Evolutionary conservation across 2,113 vertebrate genomes (phyloP), one percentile per base, ranked within the genome.

Genomic region (Caracal caracal): DNA sequence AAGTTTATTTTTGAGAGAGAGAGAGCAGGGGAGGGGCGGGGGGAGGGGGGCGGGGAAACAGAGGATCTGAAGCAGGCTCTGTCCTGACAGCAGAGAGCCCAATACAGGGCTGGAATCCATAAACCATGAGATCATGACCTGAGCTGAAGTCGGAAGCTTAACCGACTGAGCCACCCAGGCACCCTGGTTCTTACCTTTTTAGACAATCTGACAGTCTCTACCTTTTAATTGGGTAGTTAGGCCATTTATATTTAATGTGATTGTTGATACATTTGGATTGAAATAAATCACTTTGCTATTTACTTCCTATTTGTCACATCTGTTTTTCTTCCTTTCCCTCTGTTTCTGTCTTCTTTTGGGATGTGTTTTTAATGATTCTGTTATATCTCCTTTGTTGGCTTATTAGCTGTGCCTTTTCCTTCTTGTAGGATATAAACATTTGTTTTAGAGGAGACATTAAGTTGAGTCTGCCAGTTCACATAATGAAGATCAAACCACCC

Each of bases 401-500:
- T 70, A 90, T 5, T 65, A 76, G 0, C 65, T 81, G 12, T 49
- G 40, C 28, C 28, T 80, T 63, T 82, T 30, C 93, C 93, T 95
- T 88, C 24, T 93, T 97, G 70, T 87, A 99, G 98, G 97, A 98
- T 2, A 19, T 20, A 30, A 93, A 19, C 59, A 17, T 84, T 66
- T 30, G 10, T 63, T 97, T 97, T 82, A 96, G 28, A 96, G 79
- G 33, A 63, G 98, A 98, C 24, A 6, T 97, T 10, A 99, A 98
- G 86, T 94, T 99, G 97, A 98, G 98, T 94, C 94, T 92, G 37
- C 97, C 98, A 17, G 59, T 98, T 61, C 80, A 98, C n/a, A 56
- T 99, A 78, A 94, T 99, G 98, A 99, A 99, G 98, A 97, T 99
- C 93, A 99, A 98, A 37, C 98, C 99, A 78, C 98, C 98, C 40